Percentiles rank a stretch among this genome's conserved stretches.
Conservation (phyloP, 1,140 invertebrate species). For the Bathynomus jamesi region DNA sequence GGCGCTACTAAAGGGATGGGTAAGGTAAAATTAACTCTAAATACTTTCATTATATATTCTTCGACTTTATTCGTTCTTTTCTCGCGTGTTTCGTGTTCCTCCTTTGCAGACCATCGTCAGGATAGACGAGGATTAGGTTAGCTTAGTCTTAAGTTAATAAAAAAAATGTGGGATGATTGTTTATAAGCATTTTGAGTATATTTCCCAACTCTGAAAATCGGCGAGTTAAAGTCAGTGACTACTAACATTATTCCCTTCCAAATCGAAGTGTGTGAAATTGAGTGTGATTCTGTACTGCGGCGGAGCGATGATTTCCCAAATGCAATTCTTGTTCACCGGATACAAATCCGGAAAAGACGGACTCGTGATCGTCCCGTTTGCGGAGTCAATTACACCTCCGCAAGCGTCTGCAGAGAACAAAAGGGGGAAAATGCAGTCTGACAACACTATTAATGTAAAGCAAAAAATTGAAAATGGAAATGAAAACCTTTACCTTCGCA, state of each 20-base stretch:
- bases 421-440: too few species aligned
- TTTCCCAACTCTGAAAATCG: background rate
- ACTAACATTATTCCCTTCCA: slow-evolving; percentile 86
- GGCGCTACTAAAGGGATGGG: too few species aligned
- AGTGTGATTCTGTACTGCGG: slow-evolving; percentile 86
- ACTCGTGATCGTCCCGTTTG: slow-evolving; percentile 86
- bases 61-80: too few species aligned
- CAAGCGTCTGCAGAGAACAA: slow-evolving; percentile 88
- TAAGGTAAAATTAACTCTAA: too few species aligned
- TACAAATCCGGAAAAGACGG: slow-evolving; percentile 94
- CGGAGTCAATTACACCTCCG: slow-evolving; percentile 76
- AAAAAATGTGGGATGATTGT: too few species aligned
- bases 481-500: slow-evolving; percentile 75
- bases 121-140: too few species aligned
- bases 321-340: slow-evolving; percentile 87
- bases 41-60: too few species aligned
- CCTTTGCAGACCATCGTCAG: too few species aligned
- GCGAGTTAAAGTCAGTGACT: too few species aligned
- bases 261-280: slow-evolving; percentile 95
- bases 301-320: slow-evolving; percentile 93
- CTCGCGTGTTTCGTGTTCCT: too few species aligned
- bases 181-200: too few species aligned
- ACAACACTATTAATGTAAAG: background rate
- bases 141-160: too few species aligned
- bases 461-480: background rate